Conservation (phyloP, 1,140 invertebrate genomes). For the Drosophila bifasciata region DNA sequence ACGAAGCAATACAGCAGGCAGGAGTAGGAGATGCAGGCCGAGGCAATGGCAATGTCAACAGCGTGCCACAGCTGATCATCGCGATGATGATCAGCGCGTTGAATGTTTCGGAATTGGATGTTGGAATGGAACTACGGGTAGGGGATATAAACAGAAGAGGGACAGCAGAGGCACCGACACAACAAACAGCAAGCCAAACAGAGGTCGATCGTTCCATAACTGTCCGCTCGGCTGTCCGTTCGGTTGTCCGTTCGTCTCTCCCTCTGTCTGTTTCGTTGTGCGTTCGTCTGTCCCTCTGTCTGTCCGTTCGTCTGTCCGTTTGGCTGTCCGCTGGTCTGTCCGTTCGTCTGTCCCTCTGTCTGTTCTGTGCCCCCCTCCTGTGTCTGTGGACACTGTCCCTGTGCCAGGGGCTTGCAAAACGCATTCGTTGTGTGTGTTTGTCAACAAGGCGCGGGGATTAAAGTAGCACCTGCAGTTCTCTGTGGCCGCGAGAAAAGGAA, state of each 20-base stretch:
- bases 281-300: too few relatives aligned
- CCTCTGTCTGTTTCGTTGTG: background rate
- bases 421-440: conserved; percentile 29
- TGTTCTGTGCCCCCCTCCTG: background rate
- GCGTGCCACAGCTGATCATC: conserved; percentile 18
- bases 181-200: conserved; percentile 34
- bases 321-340: too few relatives aligned
- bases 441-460: conserved; percentile 77
- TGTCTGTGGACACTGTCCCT: background rate
- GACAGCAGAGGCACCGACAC: conserved; percentile 9
- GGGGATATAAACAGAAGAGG: conserved; percentile 7
- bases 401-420: conserved; percentile 23
- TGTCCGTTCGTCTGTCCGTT: background rate
- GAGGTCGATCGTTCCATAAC: conserved; percentile 1
- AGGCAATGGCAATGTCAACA: conserved; percentile 18
- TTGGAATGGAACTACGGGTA: background rate
- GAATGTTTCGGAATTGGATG: background rate
- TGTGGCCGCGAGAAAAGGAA: conserved; percentile 43
- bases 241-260: too few relatives aligned
- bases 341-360: too few relatives aligned
- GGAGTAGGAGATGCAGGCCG: conserved; percentile 10
- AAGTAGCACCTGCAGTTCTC: conserved; percentile 69
- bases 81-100: conserved; percentile 14
- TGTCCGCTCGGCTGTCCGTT: background rate
- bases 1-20: too few relatives aligned